Evolutionary conservation across 2,113 vertebrate species (phyloP), one percentile per base, ranked within the genome.

Genomic region (Capreolus pygargus): DNA sequence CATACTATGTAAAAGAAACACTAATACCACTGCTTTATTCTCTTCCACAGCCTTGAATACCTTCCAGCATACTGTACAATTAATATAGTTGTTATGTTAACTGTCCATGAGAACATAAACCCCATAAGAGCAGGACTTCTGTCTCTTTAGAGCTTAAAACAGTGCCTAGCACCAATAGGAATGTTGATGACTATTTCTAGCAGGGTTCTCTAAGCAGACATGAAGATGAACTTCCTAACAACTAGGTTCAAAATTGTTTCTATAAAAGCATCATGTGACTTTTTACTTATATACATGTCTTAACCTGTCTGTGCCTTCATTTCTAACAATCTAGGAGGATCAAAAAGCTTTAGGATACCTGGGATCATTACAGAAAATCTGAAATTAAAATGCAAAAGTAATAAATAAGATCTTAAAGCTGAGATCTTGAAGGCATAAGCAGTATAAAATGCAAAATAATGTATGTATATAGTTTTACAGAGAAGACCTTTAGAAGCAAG

Each of bases 351-450:
- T 39, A 70, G 61, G 16, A 85, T 30, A 86, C 50, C 67, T 58
- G 8, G 30, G 23, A 61, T 85, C 52, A 60, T 43, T 76, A 11
- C 54, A 79, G 89, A 91, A 36, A 83, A 45, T 85, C 70, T 94
- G 90, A 95, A 95, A 85, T 33, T 81, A 60, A 96, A 86, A 86
- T 70, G n/a, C 5, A 78, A 96, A 87, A 92, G 43, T 61, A 92
- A 47, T 36, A 57, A 93, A 94, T 88, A 92, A 90, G 57, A 74
- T 43, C 61, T 88, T 90, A 84, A 94, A 94, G 27, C 55, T 91
- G 60, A 89, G 50, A 61, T 83, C 36, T 33, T 86, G n/a, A 89
- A 79, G n/a, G 45, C 5, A 16, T 74, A 79, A 87, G 10, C 2
- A 74, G 36, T 54, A 82, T 57, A 14, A 92, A 95, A 57, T 12